Conservation (phyloP, 2,888 invertebrate genomes). For the Hypselothyrea guttata region DNA sequence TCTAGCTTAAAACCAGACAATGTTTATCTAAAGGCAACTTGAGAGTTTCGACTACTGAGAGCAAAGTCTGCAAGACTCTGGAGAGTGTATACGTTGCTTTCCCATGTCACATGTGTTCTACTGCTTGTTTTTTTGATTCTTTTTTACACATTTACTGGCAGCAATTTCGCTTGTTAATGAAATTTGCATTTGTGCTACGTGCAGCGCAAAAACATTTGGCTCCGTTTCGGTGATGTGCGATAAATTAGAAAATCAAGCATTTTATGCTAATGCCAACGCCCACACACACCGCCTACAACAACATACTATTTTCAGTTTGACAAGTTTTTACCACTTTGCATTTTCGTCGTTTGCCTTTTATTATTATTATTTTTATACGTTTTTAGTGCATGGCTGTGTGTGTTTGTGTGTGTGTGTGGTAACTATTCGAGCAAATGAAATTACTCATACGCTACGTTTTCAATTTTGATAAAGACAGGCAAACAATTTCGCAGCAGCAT, state of each 20-base stretch:
- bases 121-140: conserved; percentile 5
- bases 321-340: conserved; percentile 68
- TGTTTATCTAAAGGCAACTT: no score
- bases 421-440: conserved; percentile 64
- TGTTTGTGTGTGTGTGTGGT: conserved; percentile 24
- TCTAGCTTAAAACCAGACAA: no score
- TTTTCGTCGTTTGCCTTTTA: conserved; percentile 41
- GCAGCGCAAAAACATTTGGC: conserved; percentile 54
- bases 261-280: conserved; percentile 69
- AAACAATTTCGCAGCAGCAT: conserved; percentile 35
- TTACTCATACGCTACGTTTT: conserved; percentile 69
- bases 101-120: background rate
- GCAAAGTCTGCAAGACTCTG: background rate
- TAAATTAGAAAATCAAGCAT: conserved; percentile 75
- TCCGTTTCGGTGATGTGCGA: conserved; percentile 68
- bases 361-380: conserved; percentile 16
- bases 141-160: conserved; percentile 49
- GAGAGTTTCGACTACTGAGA: no score
- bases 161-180: conserved; percentile 73
- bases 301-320: conserved; percentile 50
- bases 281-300: conserved; percentile 38
- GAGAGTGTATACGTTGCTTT: conserved; percentile 6
- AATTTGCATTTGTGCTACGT: conserved; percentile 72
- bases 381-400: conserved; percentile 16
- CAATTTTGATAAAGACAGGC: conserved; percentile 60